These are phyloP conservation scores for Eleginops maclovinus DNA, from an alignment of 2,113 vertebrate genomes.

Conservation along the genomic window DNA sequence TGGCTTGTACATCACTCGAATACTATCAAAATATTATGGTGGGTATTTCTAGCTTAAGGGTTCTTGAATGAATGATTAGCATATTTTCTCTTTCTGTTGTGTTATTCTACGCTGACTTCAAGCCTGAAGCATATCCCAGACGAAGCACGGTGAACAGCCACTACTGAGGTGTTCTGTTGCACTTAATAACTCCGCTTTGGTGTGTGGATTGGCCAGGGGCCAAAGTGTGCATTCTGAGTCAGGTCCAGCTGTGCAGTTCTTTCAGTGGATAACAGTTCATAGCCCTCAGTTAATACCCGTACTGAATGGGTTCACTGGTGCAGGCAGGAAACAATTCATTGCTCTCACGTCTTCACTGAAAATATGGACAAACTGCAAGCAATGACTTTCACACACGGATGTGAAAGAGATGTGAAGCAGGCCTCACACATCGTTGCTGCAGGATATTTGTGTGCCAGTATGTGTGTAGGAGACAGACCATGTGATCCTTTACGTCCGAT, in stretches of 20 bases:
- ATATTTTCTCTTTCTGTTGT: constrained; percentile 31
- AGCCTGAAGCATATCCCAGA: constrained; percentile 29
- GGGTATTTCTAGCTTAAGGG: constrained; percentile 23
- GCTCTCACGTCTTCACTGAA: constrained; percentile 63
- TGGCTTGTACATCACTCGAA: constrained; percentile 15
- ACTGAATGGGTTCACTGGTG: constrained; percentile 54
- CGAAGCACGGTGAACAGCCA: constrained; percentile 47
- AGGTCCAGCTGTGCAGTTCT: constrained; percentile 75
- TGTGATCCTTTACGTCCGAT: constrained; percentile 43
- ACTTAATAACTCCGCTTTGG: constrained; percentile 67
- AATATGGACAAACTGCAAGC: constrained; percentile 48
- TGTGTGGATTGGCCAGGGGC: constrained; percentile 62
- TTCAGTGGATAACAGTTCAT: constrained; percentile 62
- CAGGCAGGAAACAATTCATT: constrained; percentile 77
- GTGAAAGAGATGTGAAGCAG: constrained; percentile 67
- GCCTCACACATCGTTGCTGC: constrained; percentile 74
- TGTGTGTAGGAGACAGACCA: constrained; percentile 51
- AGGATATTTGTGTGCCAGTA: constrained; percentile 37
- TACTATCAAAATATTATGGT: constrained; percentile 40
- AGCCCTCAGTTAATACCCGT: constrained; percentile 53
- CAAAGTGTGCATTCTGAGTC: constrained; percentile 61
- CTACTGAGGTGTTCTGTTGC: constrained; percentile 73
- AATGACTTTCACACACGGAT: constrained; percentile 63
- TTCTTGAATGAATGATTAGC: constrained; percentile 10
- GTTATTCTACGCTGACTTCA: constrained; percentile 42